Base-by-base conservation (phyloP, 1,140 invertebrate genomes). In the Listronotus bonariensis region DNA sequence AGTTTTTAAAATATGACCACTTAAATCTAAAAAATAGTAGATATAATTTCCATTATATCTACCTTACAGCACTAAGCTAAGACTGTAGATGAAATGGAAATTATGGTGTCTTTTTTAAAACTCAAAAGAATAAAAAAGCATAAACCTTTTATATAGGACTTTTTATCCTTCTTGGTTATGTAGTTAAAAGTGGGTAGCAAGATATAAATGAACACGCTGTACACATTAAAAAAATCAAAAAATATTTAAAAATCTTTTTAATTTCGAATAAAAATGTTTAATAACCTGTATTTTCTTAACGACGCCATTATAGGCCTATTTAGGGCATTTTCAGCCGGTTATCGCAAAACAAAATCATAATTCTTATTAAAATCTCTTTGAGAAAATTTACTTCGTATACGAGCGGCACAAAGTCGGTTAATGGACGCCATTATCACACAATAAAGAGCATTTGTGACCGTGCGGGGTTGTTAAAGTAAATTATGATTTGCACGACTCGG, bases 391-490 rank as follows among this genome's bases (percentile, higher is more conserved):
- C 51, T 62, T 62, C 59, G 40, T 53, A 53, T 62, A 62, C 59
- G 59, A 54, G 59, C 49, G 59, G 51, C 59, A 62, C 59, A 62
- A 62, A 62, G 59, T 54, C 59, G 59, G 59, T 62, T 62, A 62
- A 62, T 62, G 51, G 59, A 62, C 59, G 59, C 51, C 59, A 62
- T 62, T 62, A 62, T 62, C 59, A 62, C 59, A 62, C 59, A 62
- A 62, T 62, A 62, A 62, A 62, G 59, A 51, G 59, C 59, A 62
- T 62, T 62, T 62, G 59, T 62, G 59, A 62, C 59, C 59, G 59
- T 62, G 51, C 51, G 43, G 60, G 51, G 43, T 63, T 46, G 60
- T 63, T 63, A 63, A 63, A 51, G 60, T 55, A 63, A 63, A 63
- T 63, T 63, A 63, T 63, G 60, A 63, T 63, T 63, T 51, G 60